These are phyloP conservation scores for Eupithecia subumbrata DNA, from an alignment of 2,888 invertebrate genomes.

Conservation along the genomic window DNA sequence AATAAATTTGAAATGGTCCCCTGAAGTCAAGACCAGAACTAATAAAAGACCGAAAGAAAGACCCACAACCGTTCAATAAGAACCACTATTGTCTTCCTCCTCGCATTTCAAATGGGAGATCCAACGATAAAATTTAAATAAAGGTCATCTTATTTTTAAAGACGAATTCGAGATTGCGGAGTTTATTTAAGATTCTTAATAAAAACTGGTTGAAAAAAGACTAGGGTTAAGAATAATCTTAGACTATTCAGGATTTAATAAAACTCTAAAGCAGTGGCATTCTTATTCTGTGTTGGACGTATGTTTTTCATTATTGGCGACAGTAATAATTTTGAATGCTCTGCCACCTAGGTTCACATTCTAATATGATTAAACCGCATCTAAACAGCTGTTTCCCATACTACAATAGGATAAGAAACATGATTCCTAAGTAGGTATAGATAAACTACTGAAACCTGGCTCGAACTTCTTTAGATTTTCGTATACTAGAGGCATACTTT, in stretches of 20 bases:
- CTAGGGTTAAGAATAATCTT: not conserved
- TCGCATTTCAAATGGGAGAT: constrained; percentile 59
- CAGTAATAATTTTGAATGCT: not conserved
- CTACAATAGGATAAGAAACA: not conserved
- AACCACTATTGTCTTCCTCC: constrained; percentile 55
- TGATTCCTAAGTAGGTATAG: not conserved
- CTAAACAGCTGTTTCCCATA: not conserved
- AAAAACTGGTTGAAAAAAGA: not conserved
- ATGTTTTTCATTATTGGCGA: not conserved
- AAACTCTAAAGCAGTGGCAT: not conserved
- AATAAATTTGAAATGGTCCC: constrained; percentile 37
- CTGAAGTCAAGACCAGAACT: constrained; percentile 41
- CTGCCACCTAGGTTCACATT: not conserved
- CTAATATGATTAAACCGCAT: not conserved
- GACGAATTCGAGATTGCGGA: constrained; percentile 43
- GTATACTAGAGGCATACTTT: too few relatives aligned
- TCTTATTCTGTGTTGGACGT: not conserved
- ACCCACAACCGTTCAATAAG: constrained; percentile 50
- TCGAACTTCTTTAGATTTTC: too few relatives aligned
- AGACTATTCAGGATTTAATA: not conserved
- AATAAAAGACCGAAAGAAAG: constrained; percentile 45
- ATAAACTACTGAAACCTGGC: too few relatives aligned
- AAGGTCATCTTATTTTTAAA: constrained; percentile 58
- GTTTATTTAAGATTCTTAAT: constrained; percentile 21
- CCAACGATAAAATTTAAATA: constrained; percentile 65